Base-by-base conservation (phyloP, 2,888 invertebrate species). In the Thereva nobilitata region DNA sequence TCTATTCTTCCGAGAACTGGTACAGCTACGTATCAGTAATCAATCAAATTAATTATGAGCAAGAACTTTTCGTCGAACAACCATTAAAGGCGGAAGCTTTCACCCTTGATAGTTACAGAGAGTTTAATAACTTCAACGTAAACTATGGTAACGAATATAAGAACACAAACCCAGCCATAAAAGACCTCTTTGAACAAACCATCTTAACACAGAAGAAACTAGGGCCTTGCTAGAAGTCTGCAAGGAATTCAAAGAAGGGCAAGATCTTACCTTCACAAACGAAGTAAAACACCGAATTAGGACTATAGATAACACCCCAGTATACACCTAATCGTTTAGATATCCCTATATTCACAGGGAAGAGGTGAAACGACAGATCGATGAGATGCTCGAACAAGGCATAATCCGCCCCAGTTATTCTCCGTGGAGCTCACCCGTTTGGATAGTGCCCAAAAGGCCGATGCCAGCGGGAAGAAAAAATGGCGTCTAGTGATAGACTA, bases 1-100 rank as follows among this genome's bases (percentile, higher is more conserved):
- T 64, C 9, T 70, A 70, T 55, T 57, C n/a, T 7, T 56, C 67
- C 1, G 37, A 67, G 35, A 54, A 70, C 9, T 68, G 69, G 71
- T 66, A 64, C 38, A 67, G 65, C 52, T 44, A 53, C 4, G 57
- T 68, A 6, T 55, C 66, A 61, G 56, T 71, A 6, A 61, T 4
- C 7, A 71, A 67, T 9, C 56, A 47, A 35, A 67, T 56, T 4
- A 8, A 63, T 35, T 6, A 41, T 4, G 38, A 70, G 2, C 44
- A 67, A 65, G 8, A 41, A 6, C 8, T 41, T 6, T 41, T 6
- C 8, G 8, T 41, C 41, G 41, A 41, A 41, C 41, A 41, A 6
- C 41, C 41, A 41, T 41, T 41, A 41, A 41, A 41, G 8, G 41
- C 8, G 6, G 41, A 41, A 41, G 41, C 5, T 6, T 41, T 41